phyloP scores from a whole-genome alignment of 2,888 invertebrate genomes.

The Netelia inedita region DNA sequence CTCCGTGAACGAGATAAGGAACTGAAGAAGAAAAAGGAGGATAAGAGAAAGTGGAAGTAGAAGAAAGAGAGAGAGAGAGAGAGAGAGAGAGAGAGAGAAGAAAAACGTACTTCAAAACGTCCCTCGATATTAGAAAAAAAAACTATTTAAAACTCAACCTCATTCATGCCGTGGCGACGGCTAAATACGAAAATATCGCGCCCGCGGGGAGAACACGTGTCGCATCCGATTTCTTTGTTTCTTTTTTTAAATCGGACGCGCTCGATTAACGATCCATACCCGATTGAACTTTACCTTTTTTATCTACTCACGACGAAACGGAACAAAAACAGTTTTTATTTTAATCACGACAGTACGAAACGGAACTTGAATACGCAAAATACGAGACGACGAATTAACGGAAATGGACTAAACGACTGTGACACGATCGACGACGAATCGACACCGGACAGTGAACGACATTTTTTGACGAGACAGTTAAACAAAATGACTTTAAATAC shows the following conservation, averaged over 20 bases:
- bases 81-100: slow-evolving; percentile 49
- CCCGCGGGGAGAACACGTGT: slow-evolving; percentile 54
- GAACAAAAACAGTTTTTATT: slow-evolving; percentile 17
- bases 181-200: slow-evolving; percentile 35
- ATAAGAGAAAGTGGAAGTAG: slow-evolving; percentile 15
- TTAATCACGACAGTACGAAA: slow-evolving; percentile 24
- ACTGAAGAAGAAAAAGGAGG: background rate
- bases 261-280: slow-evolving; percentile 48
- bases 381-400: slow-evolving; percentile 40
- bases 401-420: slow-evolving; percentile 47
- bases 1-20: slow-evolving; percentile 21
- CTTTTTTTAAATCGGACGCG: slow-evolving; percentile 15
- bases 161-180: slow-evolving; percentile 60
- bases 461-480: slow-evolving; percentile 10
- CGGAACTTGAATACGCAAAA: slow-evolving; percentile 30
- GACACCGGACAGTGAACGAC: slow-evolving; percentile 34
- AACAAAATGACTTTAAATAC: background rate
- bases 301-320: slow-evolving; percentile 23
- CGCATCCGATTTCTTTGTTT: slow-evolving; percentile 39
- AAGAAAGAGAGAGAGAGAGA: slow-evolving; percentile 44
- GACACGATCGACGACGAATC: slow-evolving; percentile 47
- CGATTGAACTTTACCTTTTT: slow-evolving; percentile 39
- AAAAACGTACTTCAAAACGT: slow-evolving; percentile 61
- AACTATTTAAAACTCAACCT: slow-evolving; percentile 62
- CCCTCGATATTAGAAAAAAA: slow-evolving; percentile 49